phyloP scores from a whole-genome alignment of 2,113 vertebrate genomes.

The Tachuris rubrigastra region DNA sequence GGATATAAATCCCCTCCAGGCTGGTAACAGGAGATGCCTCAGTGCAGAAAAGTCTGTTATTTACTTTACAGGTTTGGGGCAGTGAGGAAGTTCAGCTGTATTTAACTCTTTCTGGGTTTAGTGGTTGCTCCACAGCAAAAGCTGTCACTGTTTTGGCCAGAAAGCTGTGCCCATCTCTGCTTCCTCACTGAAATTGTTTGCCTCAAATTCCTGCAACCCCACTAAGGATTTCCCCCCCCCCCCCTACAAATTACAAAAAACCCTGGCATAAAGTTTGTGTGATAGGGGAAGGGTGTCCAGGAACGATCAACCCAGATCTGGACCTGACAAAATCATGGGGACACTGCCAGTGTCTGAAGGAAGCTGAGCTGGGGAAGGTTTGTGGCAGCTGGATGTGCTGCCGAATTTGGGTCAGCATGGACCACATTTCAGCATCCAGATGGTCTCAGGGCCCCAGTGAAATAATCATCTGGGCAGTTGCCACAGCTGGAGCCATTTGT shows the following conservation, averaged over 20 bases:
- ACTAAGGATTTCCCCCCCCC: too few species aligned
- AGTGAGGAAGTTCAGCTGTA: background rate
- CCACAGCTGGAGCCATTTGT: background rate
- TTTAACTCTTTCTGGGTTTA: background rate
- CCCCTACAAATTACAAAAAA: background rate
- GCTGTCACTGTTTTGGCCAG: background rate
- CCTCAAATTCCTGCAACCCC: background rate
- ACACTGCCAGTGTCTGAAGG: background rate
- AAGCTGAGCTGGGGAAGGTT: background rate
- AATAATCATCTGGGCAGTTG: background rate
- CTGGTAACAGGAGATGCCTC: background rate
- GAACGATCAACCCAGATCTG: background rate
- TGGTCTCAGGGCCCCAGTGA: background rate
- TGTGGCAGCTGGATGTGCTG: background rate
- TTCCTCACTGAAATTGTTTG: background rate
- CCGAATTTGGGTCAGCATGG: background rate
- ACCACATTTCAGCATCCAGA: fast-evolving
- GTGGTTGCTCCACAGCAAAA: background rate
- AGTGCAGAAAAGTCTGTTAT: background rate
- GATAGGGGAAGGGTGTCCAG: background rate
- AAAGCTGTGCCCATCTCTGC: background rate
- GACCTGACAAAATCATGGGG: fast-evolving
- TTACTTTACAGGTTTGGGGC: background rate
- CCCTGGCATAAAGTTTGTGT: background rate
- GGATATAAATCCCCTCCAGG: background rate